Evolutionary conservation across 2,888 invertebrate species (phyloP), one percentile per base, ranked within the genome.

Genomic region (Allolobophora icterica): DNA sequence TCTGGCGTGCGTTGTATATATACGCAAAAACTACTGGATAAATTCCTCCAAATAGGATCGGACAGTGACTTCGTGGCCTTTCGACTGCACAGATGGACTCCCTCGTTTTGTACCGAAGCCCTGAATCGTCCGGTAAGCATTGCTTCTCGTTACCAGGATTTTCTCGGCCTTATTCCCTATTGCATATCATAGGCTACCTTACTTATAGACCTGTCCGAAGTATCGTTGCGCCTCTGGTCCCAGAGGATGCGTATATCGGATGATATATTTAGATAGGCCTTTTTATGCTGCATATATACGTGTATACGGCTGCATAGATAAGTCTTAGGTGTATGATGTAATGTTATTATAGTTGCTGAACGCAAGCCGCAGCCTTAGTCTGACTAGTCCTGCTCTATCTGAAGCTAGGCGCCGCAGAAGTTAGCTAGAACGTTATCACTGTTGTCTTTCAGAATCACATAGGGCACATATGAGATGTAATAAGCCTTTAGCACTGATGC

Each of bases 51-150:
- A 87, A 38, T 30, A 87, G 87, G 34, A 87, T 87, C 87, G 87
- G 87, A 87, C 87, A 87, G 34, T 87, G 34, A 87, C 87, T 87
- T 87, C 38, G 87, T 38, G 87, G 87, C 38, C 87, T 87, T 87
- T 87, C 87, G 87, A 87, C 35, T 30, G 35, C 35, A 19, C n/a
- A 6, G 87, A 87, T 87, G 87, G 87, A 87, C 87, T 87, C 87
- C 19, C 35, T 87, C 11, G 87, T 38, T 87, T 24, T 87, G 11
- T 87, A 38, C 34, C 17, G 87, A 38, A 87, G n/a, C 87, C 87
- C 87, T 24, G 21, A 87, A 35, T 87, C 87, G 34, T 35, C 38
- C 87, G 87, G 87, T 87, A 87, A 87, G 87, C 87, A 38, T 35
- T 87, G 87, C 34, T 71, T 71, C n/a, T 71, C 8, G 1, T 30